Conservation (phyloP, 1,140 invertebrate genomes). For the Zaprionus ornatus region DNA sequence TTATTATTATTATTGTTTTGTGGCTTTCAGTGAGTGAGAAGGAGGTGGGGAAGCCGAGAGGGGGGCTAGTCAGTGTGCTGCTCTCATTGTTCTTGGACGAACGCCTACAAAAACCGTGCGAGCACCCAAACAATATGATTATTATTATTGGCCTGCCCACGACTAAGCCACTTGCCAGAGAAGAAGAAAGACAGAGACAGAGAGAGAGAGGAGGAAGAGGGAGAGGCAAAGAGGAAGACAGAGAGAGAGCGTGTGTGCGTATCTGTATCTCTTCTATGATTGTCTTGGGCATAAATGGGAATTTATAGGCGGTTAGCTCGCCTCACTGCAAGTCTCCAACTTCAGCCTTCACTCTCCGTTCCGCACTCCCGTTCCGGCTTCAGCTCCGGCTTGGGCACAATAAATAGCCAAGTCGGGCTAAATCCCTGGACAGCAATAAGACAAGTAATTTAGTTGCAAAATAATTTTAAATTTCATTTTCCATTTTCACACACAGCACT, state of each 20-base stretch:
- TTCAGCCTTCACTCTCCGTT: background rate
- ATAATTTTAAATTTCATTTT: constrained; percentile 83
- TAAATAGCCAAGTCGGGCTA: constrained; percentile 58
- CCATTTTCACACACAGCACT: constrained; percentile 70
- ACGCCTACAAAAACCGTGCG: constrained; percentile 40
- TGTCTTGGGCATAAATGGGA: constrained; percentile 79
- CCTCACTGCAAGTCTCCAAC: constrained; percentile 6
- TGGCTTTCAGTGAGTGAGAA: constrained; percentile 40
- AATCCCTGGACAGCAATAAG: constrained; percentile 79
- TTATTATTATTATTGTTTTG: constrained; percentile 77
- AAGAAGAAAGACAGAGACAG: background rate
- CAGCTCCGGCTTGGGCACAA: constrained; percentile 32
- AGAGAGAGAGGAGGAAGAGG: background rate
- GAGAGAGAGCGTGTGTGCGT: background rate
- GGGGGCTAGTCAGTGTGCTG: background rate
- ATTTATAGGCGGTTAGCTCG: constrained; percentile 65
- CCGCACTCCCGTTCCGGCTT: background rate
- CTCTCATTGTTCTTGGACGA: constrained; percentile 57
- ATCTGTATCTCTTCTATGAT: constrained; percentile 57
- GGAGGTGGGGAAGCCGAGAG: background rate
- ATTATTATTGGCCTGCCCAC: constrained; percentile 70
- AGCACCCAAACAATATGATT: constrained; percentile 71
- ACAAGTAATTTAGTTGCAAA: constrained; percentile 81
- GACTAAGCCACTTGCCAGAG: constrained; percentile 61
- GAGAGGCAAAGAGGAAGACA: background rate